Conservation (phyloP, 2,113 vertebrate species). For the Damaliscus lunatus region DNA sequence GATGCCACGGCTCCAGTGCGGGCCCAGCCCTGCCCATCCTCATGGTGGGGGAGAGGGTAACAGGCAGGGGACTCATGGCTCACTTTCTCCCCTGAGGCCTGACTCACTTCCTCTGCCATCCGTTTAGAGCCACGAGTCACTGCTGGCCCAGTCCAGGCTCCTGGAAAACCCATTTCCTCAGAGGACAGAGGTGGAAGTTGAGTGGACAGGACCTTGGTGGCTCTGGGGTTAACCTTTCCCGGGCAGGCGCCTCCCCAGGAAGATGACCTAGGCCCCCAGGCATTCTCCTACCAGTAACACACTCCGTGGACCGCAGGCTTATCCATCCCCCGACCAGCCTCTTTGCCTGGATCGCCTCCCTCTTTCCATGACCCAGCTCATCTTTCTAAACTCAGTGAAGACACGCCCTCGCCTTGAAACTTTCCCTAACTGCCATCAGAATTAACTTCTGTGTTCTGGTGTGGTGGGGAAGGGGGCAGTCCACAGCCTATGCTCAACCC, state of each 20-base stretch:
- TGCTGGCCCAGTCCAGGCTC: neutral
- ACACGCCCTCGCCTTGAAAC: neutral
- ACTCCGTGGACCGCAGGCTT: rapidly evolving
- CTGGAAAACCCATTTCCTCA: conserved; percentile 71
- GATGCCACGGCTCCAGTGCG: neutral
- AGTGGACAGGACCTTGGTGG: neutral
- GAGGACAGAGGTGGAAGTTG: conserved; percentile 37
- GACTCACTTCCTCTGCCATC: conserved; percentile 63
- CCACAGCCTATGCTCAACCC: too few species aligned
- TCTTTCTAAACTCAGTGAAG: neutral
- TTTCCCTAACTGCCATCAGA: neutral
- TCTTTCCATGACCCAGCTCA: too few species aligned
- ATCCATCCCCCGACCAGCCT: rapidly evolving
- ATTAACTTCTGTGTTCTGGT: neutral
- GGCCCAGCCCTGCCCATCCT: neutral
- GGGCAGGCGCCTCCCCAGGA: neutral
- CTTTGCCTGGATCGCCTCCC: neutral
- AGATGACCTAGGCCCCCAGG: neutral
- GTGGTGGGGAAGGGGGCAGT: neutral
- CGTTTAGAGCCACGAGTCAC: neutral
- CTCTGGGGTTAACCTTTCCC: neutral
- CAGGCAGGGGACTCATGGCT: neutral
- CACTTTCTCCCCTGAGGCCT: conserved; percentile 52
- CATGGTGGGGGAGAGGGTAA: rapidly evolving
- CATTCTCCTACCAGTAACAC: neutral